Conservation (phyloP, 2,113 vertebrate species). For the Calidris pygmaea region DNA sequence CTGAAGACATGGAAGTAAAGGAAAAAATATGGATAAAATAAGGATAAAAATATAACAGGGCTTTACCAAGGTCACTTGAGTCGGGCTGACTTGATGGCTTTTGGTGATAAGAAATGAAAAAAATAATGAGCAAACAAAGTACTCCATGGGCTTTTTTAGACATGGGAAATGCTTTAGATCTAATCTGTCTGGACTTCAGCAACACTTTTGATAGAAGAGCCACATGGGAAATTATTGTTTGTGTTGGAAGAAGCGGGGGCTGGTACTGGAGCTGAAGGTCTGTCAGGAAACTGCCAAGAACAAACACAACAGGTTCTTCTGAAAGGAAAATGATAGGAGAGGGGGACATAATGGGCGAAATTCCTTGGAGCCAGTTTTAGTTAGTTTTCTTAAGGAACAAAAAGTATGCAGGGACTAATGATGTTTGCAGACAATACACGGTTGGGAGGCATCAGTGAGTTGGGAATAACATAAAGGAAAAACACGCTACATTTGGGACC, state of each 20-base stretch:
- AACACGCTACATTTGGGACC: accelerated
- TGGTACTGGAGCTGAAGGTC: neutral
- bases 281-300: slow-evolving; percentile 51
- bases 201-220: slow-evolving; percentile 54
- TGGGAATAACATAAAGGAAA: neutral
- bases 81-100: slow-evolving; percentile 7
- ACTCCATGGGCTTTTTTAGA: slow-evolving; percentile 42
- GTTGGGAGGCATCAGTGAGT: neutral
- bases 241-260: slow-evolving; percentile 20
- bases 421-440: slow-evolving; percentile 8
- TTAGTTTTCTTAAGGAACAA: slow-evolving; percentile 21
- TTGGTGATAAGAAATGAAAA: neutral
- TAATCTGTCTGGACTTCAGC: slow-evolving; percentile 66
- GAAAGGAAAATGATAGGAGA: slow-evolving; percentile 20
- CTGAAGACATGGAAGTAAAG: neutral
- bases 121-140: slow-evolving; percentile 9
- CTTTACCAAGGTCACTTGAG: slow-evolving; percentile 34
- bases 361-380: slow-evolving; percentile 29
- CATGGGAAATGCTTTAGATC: slow-evolving; percentile 66
- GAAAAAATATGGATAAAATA: neutral
- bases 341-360: slow-evolving; percentile 1
- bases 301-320: slow-evolving; percentile 57
- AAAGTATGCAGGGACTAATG: slow-evolving; percentile 1
- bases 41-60: slow-evolving; percentile 23
- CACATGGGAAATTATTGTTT: slow-evolving; percentile 65